These are phyloP conservation scores for Subacronicta megacephala DNA, from an alignment of 2,888 invertebrate genomes.

Conservation along the genomic window DNA sequence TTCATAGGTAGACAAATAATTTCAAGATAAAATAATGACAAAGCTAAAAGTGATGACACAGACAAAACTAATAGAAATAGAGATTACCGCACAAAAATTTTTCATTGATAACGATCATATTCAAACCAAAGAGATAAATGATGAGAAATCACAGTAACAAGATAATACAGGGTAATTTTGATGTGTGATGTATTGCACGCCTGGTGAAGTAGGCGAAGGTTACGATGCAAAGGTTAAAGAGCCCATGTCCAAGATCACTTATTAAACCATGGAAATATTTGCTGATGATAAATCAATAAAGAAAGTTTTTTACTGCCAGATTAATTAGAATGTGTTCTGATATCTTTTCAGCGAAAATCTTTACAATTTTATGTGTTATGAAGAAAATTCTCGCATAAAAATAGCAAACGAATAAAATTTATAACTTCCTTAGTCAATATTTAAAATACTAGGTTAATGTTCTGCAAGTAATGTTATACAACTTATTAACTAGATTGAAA, in stretches of 20 bases:
- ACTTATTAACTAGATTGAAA: constrained; percentile 2
- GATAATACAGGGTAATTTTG: constrained; percentile 60
- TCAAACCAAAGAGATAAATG: constrained; percentile 54
- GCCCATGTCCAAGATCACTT: constrained; percentile 51
- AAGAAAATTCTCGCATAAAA: constrained; percentile 1
- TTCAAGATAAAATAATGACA: constrained; percentile 10
- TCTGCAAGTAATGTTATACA: not conserved
- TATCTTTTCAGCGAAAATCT: not conserved
- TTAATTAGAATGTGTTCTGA: no score
- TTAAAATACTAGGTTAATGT: constrained; percentile 11
- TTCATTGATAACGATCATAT: constrained; percentile 47
- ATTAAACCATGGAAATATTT: constrained; percentile 11
- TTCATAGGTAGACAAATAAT: not conserved
- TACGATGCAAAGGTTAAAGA: constrained; percentile 51
- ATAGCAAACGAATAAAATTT: constrained; percentile 9
- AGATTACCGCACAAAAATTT: constrained; percentile 30
- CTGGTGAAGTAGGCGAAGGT: constrained; percentile 59
- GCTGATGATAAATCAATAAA: not conserved
- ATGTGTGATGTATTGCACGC: constrained; percentile 55
- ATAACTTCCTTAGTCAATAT: constrained; percentile 13
- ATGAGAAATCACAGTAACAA: constrained; percentile 53
- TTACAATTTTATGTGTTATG: not conserved
- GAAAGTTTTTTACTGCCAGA: no score
- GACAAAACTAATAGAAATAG: constrained; percentile 8
- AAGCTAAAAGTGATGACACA: not conserved